Conservation (phyloP, 2,888 invertebrate species). For the Girardia tigrina region DNA sequence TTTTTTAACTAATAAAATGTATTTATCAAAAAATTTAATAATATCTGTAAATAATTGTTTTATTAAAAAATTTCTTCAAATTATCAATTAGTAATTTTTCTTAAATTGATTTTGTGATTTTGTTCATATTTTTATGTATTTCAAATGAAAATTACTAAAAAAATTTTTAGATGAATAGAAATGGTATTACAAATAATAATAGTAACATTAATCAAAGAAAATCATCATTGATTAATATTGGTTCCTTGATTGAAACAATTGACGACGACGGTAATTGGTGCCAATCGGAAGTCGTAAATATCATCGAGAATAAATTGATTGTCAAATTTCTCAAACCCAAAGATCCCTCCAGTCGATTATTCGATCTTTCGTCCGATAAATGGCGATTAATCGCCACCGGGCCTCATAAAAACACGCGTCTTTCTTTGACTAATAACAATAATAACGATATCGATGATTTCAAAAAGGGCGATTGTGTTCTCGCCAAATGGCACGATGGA, state of each 20-base stretch:
- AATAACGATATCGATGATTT: not conserved
- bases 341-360: not conserved
- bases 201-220: too few relatives aligned
- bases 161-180: slow-evolving; percentile 23
- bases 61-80: too few relatives aligned
- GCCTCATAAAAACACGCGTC: too few relatives aligned
- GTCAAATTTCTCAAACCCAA: not conserved
- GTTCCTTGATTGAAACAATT: not conserved
- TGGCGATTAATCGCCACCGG: slow-evolving; percentile 9
- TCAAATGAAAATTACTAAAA: too few relatives aligned
- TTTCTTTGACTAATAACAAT: not conserved
- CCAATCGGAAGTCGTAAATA: not conserved
- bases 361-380: not conserved
- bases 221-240: not conserved
- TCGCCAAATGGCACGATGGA: not conserved
- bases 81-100: too few relatives aligned
- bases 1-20: too few relatives aligned
- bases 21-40: too few relatives aligned
- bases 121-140: too few relatives aligned
- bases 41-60: too few relatives aligned
- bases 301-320: not conserved
- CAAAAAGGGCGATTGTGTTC: not conserved
- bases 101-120: too few relatives aligned
- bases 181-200: not conserved
- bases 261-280: not conserved